Evolutionary conservation across 2,113 vertebrate genomes (phyloP), one percentile per base, ranked within the genome.

Genomic region (Chaetodon auriga): DNA sequence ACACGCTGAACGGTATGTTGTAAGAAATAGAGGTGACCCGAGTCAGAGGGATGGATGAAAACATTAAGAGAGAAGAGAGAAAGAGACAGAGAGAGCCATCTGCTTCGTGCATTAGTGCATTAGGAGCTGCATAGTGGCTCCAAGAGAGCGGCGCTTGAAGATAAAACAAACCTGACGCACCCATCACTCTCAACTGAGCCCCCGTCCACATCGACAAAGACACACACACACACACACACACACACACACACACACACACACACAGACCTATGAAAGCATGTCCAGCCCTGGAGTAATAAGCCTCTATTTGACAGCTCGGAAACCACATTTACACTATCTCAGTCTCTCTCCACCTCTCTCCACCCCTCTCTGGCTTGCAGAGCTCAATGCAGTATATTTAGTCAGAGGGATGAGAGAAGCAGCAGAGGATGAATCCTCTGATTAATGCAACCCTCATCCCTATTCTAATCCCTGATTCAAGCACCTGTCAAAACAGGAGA

Each of bases 401-500:
- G 88, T 80, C 49, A 16, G 73, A 66, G 80, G 75, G 80, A 90
- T 89, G 84, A 87, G 82, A 77, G 79, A n/a, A 48, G 80, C 87
- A 80, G 71, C 78, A 53, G 66, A 76, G 87, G 75, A 90, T 78
- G 82, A 87, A 83, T 75, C 86, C 72, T 88, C 69, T 87, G 83
- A 92, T 91, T 92, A 93, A 93, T 91, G 83, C 82, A 85, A 60
- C 85, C 81, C 80, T 91, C 88, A 90, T 92, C 85, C 82, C 78
- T 82, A 25, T 73, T 78, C 72, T 93, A 93, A 93, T 93, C 92
- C 90, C 87, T 10, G 65, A 81, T 93, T 92, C 86, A 80, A 91
- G 86, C 88, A 92, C 92, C 93, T 94, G 92, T 94, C 94, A 94
- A 92, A 93, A 94, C 90, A 93, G 82, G 80, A 92, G 87, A 71